Conservation (phyloP, 1,140 invertebrate genomes). For the Atta colombica region DNA sequence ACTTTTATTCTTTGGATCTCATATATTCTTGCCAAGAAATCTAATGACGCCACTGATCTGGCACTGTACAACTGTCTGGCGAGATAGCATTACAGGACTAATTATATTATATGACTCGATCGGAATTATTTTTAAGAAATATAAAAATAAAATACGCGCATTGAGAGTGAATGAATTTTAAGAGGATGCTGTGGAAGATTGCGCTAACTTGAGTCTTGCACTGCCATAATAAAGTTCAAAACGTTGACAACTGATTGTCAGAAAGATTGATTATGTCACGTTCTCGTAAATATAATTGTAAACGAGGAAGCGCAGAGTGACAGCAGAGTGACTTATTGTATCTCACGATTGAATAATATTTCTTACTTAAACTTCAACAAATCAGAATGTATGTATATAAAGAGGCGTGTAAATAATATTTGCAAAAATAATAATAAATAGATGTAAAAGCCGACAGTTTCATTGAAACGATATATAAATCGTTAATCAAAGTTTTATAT, state of each 20-base stretch:
- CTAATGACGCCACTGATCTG: conserved; percentile 34
- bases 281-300: neutral
- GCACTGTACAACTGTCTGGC: neutral
- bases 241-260: conserved; percentile 27
- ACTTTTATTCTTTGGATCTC: neutral
- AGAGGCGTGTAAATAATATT: neutral
- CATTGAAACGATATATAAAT: neutral
- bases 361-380: conserved; percentile 31
- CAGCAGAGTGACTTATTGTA: conserved; percentile 27
- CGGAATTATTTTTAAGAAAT: neutral
- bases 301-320: conserved; percentile 10
- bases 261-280: conserved; percentile 18
- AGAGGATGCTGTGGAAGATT: neutral
- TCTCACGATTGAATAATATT: conserved; percentile 29
- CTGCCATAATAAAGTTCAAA: conserved; percentile 52
- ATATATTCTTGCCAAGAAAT: conserved; percentile 27
- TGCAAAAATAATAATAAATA: conserved; percentile 4
- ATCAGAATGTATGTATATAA: neutral
- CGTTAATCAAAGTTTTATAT: conserved; percentile 41
- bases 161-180: conserved; percentile 9
- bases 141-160: neutral
- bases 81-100: conserved; percentile 25
- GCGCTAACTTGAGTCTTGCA: conserved; percentile 28
- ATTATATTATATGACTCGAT: conserved; percentile 19
- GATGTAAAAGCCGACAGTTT: neutral